These are phyloP conservation scores for Drosophila acutilabella DNA, from an alignment of 2,888 invertebrate species.

Conservation along the genomic window DNA sequence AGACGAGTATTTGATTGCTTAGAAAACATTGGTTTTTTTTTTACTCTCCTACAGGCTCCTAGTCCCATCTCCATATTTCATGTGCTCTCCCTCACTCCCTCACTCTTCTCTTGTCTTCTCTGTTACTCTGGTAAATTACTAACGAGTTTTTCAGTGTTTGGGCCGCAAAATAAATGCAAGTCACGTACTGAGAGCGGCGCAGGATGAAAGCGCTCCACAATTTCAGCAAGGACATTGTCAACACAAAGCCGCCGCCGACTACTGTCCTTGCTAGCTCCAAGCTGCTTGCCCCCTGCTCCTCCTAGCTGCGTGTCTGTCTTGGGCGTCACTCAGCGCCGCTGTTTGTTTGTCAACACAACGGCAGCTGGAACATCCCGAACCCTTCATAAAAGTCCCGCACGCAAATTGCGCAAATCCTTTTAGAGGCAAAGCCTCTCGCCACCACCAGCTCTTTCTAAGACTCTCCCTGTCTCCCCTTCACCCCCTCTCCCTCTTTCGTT, in stretches of 20 bases:
- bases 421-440: slow-evolving; percentile 67
- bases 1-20: slow-evolving; percentile 77
- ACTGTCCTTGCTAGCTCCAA: slow-evolving; percentile 30
- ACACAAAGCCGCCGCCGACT: slow-evolving; percentile 70
- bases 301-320: slow-evolving; percentile 67
- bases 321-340: slow-evolving; percentile 73
- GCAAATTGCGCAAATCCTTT: slow-evolving; percentile 83
- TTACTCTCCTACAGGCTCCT: not conserved
- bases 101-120: slow-evolving; percentile 9
- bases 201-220: slow-evolving; percentile 63
- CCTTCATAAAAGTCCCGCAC: slow-evolving; percentile 55
- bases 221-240: slow-evolving; percentile 78
- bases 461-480: not conserved
- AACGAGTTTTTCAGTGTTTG: slow-evolving; percentile 73
- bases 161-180: slow-evolving; percentile 73
- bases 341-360: slow-evolving; percentile 78
- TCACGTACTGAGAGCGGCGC: slow-evolving; percentile 63
- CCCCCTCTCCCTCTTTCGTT: slow-evolving; percentile 5
- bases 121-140: slow-evolving; percentile 69
- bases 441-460: slow-evolving; percentile 17
- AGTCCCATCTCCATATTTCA: not conserved
- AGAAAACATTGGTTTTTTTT: slow-evolving; percentile 46
- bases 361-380: slow-evolving; percentile 42
- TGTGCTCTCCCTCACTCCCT: not conserved
- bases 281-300: slow-evolving; percentile 8